Evolutionary conservation across 2,113 vertebrate species (phyloP).

Genomic region (Ibidorhyncha struthersii): DNA sequence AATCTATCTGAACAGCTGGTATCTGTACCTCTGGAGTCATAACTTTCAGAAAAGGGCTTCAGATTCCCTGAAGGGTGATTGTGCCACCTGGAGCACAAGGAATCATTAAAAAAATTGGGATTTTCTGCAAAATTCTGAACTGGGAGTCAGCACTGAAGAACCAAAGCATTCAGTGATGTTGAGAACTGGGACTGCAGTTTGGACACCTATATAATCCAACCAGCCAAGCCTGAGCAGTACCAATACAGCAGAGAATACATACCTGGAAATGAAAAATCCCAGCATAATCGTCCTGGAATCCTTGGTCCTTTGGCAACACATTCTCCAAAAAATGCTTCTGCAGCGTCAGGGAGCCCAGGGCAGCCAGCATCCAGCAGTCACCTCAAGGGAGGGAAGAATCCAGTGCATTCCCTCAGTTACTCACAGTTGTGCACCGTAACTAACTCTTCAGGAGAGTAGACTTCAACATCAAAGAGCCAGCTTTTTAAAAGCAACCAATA

Average conservation of each 20-base stretch:
- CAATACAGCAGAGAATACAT: neutral
- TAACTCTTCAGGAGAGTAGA: neutral
- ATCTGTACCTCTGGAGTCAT: neutral
- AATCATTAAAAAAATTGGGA: neutral
- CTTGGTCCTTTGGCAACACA: constrained; percentile 74
- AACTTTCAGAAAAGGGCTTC: neutral
- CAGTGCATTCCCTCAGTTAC: neutral
- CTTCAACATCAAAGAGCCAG: neutral
- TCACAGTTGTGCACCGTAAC: neutral
- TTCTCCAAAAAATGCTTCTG: constrained; percentile 59
- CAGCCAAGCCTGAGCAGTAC: neutral
- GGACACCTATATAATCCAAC: neutral
- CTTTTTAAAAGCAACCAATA: neutral
- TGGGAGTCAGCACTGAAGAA: neutral
- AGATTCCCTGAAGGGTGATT: neutral
- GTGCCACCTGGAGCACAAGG: neutral
- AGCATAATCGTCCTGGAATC: constrained; percentile 66
- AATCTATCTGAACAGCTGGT: neutral
- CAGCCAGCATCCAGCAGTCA: constrained; percentile 82
- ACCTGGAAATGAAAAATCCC: constrained; percentile 81
- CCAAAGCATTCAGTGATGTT: neutral
- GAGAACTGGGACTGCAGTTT: neutral
- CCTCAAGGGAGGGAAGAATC: constrained; percentile 30
- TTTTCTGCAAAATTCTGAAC: neutral
- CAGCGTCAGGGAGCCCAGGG: constrained; percentile 75